These are phyloP conservation scores for Hemaris fuciformis DNA, from an alignment of 2,888 invertebrate genomes.

Conservation along the genomic window DNA sequence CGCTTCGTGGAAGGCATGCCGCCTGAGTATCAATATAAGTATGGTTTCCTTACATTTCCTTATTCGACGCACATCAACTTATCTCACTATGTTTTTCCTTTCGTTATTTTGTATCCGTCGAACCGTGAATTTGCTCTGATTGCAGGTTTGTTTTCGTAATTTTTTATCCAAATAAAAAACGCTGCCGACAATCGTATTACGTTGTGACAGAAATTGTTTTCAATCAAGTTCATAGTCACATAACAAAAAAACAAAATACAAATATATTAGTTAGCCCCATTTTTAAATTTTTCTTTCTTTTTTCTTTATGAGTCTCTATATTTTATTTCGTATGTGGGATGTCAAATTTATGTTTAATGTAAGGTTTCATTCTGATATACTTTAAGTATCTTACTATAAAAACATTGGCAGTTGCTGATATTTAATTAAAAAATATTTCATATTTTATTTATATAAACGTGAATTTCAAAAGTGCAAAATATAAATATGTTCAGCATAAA, in stretches of 20 bases:
- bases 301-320: too few species aligned
- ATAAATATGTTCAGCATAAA: too few species aligned
- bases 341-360: too few species aligned
- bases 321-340: too few species aligned
- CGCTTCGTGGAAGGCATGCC: not conserved
- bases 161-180: constrained; percentile 10
- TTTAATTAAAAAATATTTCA: too few species aligned
- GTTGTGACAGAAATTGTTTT: not conserved
- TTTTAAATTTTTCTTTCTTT: too few species aligned
- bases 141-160: constrained; percentile 8
- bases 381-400: too few species aligned
- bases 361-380: too few species aligned
- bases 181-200: not conserved
- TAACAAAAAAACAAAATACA: not conserved
- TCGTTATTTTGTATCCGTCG: not conserved
- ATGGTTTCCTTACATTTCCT: not conserved
- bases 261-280: not conserved
- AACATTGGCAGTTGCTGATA: too few species aligned
- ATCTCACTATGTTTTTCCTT: not conserved
- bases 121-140: constrained; percentile 8
- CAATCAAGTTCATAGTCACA: not conserved
- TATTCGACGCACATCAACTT: not conserved
- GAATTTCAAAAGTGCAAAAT: too few species aligned
- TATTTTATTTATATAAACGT: too few species aligned
- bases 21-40: constrained; percentile 12